Evolutionary conservation across 2,113 vertebrate species (phyloP).

Genomic region (Scomber japonicus): DNA sequence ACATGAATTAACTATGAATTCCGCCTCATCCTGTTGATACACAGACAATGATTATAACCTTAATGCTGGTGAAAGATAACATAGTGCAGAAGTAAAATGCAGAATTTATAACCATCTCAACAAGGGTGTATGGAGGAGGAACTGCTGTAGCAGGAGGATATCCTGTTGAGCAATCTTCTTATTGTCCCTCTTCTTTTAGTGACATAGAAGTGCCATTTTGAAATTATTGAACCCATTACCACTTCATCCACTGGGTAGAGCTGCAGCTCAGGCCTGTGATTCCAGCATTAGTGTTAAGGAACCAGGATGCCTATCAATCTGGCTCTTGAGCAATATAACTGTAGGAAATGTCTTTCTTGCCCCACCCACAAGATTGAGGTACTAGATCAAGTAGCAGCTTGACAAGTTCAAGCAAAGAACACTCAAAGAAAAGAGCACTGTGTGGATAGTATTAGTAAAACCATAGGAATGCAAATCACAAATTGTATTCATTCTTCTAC

Average conservation of each 20-base stretch:
- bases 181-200: constrained; percentile 29
- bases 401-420: constrained; percentile 75
- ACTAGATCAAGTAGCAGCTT: constrained; percentile 74
- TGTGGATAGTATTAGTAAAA: constrained; percentile 71
- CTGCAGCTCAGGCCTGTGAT: neutral
- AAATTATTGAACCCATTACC: neutral
- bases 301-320: constrained; percentile 42
- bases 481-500: constrained; percentile 67
- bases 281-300: constrained; percentile 8
- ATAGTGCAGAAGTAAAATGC: constrained; percentile 6
- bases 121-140: constrained; percentile 11
- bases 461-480: constrained; percentile 71
- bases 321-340: constrained; percentile 64
- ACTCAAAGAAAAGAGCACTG: constrained; percentile 57
- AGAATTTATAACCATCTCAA: constrained; percentile 2
- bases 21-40: neutral
- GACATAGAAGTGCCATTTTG: constrained; percentile 32
- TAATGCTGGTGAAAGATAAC: neutral
- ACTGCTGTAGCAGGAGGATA: constrained; percentile 27
- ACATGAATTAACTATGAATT: constrained; percentile 4
- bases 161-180: constrained; percentile 49
- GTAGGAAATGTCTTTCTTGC: constrained; percentile 56
- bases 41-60: neutral
- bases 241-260: constrained; percentile 15
- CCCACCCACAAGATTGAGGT: constrained; percentile 58